Conservation (phyloP, 2,888 invertebrate species). For the Imbricaverruca yamaguchii region DNA sequence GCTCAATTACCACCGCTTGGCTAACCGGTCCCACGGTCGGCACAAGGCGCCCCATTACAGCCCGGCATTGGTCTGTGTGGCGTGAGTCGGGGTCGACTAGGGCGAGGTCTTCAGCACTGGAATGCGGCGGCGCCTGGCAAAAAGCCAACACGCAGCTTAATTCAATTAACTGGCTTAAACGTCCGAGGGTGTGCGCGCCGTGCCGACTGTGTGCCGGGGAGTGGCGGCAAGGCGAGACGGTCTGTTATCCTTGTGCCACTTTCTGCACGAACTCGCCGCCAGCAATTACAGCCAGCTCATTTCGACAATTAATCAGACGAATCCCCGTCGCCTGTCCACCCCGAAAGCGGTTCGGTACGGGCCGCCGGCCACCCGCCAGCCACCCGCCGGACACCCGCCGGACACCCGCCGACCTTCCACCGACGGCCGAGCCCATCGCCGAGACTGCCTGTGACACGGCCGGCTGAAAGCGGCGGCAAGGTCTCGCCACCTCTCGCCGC, state of each 20-base stretch:
- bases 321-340: neutral
- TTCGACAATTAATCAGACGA: constrained; percentile 1
- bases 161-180: neutral
- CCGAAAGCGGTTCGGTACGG: neutral
- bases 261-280: neutral
- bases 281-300: neutral
- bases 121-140: neutral
- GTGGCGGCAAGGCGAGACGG: neutral
- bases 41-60: neutral
- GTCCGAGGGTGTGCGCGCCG: neutral
- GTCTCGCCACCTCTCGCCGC: neutral
- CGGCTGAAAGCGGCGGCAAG: neutral
- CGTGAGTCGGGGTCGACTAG: neutral
- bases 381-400: neutral
- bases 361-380: neutral
- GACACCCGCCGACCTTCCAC: neutral
- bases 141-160: neutral
- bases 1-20: neutral
- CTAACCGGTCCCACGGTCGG: neutral
- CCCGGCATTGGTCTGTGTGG: neutral
- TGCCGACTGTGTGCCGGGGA: neutral
- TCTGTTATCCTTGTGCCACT: neutral
- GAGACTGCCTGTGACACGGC: neutral
- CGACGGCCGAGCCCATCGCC: neutral
- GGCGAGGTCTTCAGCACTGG: neutral